Evolutionary conservation across 35 echinoderm and acorn worm genomes (phyloP), one percentile per base, ranked within the genome.

Genomic region (Heliocidaris erythrogramma): DNA sequence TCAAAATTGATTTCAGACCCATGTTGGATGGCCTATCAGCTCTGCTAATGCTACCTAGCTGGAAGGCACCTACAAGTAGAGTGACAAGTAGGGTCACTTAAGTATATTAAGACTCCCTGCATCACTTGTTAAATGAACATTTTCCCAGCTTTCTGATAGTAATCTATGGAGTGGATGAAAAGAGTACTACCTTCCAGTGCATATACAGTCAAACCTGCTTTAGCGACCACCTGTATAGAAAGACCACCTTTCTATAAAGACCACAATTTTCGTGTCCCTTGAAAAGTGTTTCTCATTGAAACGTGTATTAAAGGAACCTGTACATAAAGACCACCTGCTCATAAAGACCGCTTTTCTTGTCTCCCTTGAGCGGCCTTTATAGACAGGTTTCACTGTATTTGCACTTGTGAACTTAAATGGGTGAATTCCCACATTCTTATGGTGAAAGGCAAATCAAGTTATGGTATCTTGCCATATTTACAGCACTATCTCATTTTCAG

Each of bases 11-110:
- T 92, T 35, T 31, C 53, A 96, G 96, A 65, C 94, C 94, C 49
- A 90, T 96, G 53, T 88, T 96, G 27, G 96, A 96, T 87, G 96
- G 96, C 18, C 90, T 96, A 13, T 94, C 96, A 31, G 96, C 94
- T 30, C 61, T 96, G 47, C 86, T 89, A 13, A 89, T 89, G 87
- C 31, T 32, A 48, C 31, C 87, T 24, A 89, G 87, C 47, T 89
- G 87, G 87, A 89, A 89, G 47, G 87, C 87, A 48, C 87, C 87
- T 47, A 13, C 47, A 13, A 32, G 30, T 9, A 32, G 47, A 32
- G 31, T 32, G 31, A 89, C 87, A 14, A 47, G 87, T 47, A 89
- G 87, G 87, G 30, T 89, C 65, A 78, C 65, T 78, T 78, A 78
- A 42, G n/a, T 78, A 3, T 78, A 13, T 56, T 2, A 78, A 24